These are phyloP conservation scores for Caenorhabditis sinica DNA, from an alignment of 2,888 invertebrate species.

Conservation along the genomic window DNA sequence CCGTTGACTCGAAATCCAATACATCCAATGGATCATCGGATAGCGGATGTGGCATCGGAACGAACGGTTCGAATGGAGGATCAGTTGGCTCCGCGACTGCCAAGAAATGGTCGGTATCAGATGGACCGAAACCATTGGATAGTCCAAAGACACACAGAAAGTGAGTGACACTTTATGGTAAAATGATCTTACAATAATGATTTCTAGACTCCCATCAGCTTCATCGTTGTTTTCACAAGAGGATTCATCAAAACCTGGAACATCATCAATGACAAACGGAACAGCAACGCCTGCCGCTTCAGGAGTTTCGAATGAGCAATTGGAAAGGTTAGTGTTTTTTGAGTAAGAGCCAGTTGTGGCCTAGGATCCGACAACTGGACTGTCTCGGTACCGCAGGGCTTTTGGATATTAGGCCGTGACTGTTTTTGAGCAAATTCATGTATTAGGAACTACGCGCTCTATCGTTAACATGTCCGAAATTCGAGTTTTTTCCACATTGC, in stretches of 20 bases:
- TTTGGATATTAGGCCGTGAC: no score
- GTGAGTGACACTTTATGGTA: conserved; percentile 46
- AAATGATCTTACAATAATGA: neutral
- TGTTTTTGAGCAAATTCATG: no score
- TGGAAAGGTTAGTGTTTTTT: conserved; percentile 62
- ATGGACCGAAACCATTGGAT: conserved; percentile 48
- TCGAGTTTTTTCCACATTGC: no score
- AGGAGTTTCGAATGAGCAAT: conserved; percentile 50
- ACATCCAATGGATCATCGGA: conserved; percentile 74
- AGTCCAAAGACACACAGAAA: conserved; percentile 75
- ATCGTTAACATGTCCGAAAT: no score
- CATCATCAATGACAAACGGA: conserved; percentile 28
- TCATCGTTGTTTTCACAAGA: conserved; percentile 73
- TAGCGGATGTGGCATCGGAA: conserved; percentile 68
- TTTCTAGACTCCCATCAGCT: conserved; percentile 69
- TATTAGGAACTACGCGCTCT: no score
- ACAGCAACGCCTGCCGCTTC: neutral
- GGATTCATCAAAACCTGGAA: conserved; percentile 2
- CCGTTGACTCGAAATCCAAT: conserved; percentile 73
- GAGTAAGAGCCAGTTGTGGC: no score
- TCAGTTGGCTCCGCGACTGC: conserved; percentile 60
- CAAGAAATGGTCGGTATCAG: conserved; percentile 70
- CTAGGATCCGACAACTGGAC: no score
- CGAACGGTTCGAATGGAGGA: conserved; percentile 58
- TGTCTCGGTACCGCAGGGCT: no score